Percentiles rank a stretch among this genome's conserved stretches.
Conservation (phyloP, 1,140 invertebrate species). For the Lepidurus apus region DNA sequence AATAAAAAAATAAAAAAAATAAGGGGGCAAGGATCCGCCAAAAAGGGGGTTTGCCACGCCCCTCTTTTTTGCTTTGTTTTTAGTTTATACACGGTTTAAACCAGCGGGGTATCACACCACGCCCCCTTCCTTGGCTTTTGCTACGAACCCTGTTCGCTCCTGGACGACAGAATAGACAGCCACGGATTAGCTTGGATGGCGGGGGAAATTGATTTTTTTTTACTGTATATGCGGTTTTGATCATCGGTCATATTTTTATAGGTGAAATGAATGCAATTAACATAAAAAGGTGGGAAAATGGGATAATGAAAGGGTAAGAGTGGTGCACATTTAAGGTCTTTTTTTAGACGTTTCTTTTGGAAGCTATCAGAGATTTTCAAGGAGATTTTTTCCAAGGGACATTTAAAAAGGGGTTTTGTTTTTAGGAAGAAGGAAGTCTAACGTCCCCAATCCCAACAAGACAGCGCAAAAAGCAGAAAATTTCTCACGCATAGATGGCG, state of each 20-base stretch:
- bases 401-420: not conserved
- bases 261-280: not conserved
- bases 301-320: not conserved
- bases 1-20: not conserved
- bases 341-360: not conserved
- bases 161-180: constrained; percentile 17
- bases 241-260: constrained; percentile 8
- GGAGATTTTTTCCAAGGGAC: not conserved
- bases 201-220: not conserved
- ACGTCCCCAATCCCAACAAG: not conserved
- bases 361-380: not conserved
- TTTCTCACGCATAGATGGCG: not conserved
- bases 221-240: constrained; percentile 16
- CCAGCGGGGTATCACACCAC: constrained; percentile 1
- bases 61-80: not conserved
- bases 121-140: not conserved
- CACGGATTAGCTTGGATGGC: constrained; percentile 20
- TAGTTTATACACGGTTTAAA: not conserved
- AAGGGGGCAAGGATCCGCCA: not conserved
- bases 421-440: not conserved
- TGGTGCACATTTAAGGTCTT: not conserved
- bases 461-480: not conserved
- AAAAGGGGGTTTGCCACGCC: not conserved
- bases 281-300: not conserved
- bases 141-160: constrained; percentile 20